phyloP scores from a whole-genome alignment of 2,888 invertebrate genomes.

The Theretra japonica region DNA sequence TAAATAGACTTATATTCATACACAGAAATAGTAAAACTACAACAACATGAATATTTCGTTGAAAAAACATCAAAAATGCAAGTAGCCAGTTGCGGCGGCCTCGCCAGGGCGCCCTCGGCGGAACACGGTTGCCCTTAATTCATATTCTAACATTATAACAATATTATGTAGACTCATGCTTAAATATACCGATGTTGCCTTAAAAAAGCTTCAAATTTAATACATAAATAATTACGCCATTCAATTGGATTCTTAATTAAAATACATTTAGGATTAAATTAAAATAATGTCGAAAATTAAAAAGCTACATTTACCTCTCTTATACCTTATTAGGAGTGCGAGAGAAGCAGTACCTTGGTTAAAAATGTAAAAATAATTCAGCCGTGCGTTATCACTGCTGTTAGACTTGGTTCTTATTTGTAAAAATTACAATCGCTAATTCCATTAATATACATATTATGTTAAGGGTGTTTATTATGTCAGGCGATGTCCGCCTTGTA shows the following conservation, averaged over 20 bases:
- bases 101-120: slow-evolving; percentile 48
- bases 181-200: slow-evolving; percentile 71
- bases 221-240: slow-evolving; percentile 68
- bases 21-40: slow-evolving; percentile 75
- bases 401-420: slow-evolving; percentile 30
- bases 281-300: slow-evolving; percentile 71
- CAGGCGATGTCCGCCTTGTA: not conserved
- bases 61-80: slow-evolving; percentile 82
- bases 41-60: slow-evolving; percentile 79
- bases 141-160: slow-evolving; percentile 68
- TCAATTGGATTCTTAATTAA: slow-evolving; percentile 77
- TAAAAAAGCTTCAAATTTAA: slow-evolving; percentile 70
- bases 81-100: slow-evolving; percentile 69
- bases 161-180: slow-evolving; percentile 59
- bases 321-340: slow-evolving; percentile 58
- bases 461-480: not conserved
- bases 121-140: slow-evolving; percentile 70
- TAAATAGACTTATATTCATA: slow-evolving; percentile 78
- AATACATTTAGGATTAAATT: slow-evolving; percentile 70
- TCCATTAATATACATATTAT: not conserved
- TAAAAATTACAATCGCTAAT: not conserved
- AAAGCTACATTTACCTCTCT: slow-evolving; percentile 59
- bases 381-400: not conserved
- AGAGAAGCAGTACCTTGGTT: slow-evolving; percentile 46
- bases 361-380: slow-evolving; percentile 21